phyloP scores from a whole-genome alignment of 2,113 vertebrate genomes.

The Laticauda laticaudata region DNA sequence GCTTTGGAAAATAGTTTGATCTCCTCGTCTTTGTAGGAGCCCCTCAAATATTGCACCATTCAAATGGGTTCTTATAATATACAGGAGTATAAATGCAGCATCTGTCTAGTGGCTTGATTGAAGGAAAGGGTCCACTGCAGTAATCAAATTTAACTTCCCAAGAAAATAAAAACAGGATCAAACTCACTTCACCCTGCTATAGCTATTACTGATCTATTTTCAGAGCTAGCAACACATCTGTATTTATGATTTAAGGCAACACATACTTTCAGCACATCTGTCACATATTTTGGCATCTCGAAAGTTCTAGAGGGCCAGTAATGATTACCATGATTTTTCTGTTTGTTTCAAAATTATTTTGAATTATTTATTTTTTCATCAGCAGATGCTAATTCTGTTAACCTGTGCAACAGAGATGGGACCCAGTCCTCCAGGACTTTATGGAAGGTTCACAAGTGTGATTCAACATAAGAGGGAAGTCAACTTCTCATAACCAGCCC shows the following conservation, averaged over 20 bases:
- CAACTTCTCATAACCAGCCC: not conserved
- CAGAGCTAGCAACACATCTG: not conserved
- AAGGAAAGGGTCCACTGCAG: not conserved
- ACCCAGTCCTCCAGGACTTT: not conserved
- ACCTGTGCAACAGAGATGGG: not conserved
- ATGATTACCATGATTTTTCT: not conserved
- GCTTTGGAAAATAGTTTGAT: not conserved
- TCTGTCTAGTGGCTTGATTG: not conserved
- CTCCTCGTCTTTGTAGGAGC: too few relatives aligned
- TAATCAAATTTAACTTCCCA: not conserved
- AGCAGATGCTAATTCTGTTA: conserved; percentile 2
- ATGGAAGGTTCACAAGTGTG: not conserved
- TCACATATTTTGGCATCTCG: not conserved
- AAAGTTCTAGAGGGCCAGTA: not conserved
- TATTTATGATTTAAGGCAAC: not conserved
- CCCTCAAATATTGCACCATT: not conserved
- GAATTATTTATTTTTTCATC: conserved; percentile 10
- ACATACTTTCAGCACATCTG: not conserved
- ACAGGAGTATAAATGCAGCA: not conserved
- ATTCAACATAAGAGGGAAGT: too few relatives aligned
- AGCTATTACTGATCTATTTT: not conserved
- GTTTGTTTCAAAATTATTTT: conserved; percentile 5
- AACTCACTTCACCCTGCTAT: not conserved
- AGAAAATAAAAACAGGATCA: not conserved
- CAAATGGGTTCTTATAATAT: not conserved